Evolutionary conservation across 2,797 vertebrate genomes (phyloP), one percentile per base, ranked within the genome.

Genomic region (Crenuchus spilurus): DNA sequence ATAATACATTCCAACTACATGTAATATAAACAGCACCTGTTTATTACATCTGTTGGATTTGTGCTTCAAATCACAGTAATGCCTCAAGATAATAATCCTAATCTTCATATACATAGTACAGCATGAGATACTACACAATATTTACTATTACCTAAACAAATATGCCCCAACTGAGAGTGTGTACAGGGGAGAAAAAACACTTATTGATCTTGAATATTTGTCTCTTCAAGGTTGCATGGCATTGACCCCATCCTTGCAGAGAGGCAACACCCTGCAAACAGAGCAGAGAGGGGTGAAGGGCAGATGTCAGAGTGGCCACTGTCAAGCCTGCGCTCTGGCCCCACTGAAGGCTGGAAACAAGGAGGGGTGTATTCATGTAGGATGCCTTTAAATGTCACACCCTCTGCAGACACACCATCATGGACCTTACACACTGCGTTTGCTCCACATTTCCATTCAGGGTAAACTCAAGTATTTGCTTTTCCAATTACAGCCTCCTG

Each of bases 161-260:
- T 6, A 14, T 44, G 16, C 44, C 39, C 41, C 60, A 39, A 20
- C 58, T 57, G 67, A 11, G 31, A 70, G 63, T 57, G 54, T 70
- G 58, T 18, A 51, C n/a, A 10, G 37, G 24, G 48, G 46, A 51
- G 63, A 26, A 24, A 24, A 35, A 57, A 41, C 58, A 69, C 75
- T 87, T 92, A 93, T 93, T 91, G 92, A 93, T 93, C 90, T 88
- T 90, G 90, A 91, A 92, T 93, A 93, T 92, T 92, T 91, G 90
- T 87, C 90, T 88, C 87, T 83, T 87, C 88, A 91, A 93, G 92
- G 91, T 92, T 87, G 86, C 83, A 76, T 84, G 69, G 81, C 88
- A 78, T 84, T 90, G 91, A 91, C 90, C 91, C 83, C 79, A 84
- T 93, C 88, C 89, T 86, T 90, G 83, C 84, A 80, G 75, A 87